These are phyloP conservation scores for Drosophila emarginata DNA, from an alignment of 2,888 invertebrate species.

Conservation along the genomic window DNA sequence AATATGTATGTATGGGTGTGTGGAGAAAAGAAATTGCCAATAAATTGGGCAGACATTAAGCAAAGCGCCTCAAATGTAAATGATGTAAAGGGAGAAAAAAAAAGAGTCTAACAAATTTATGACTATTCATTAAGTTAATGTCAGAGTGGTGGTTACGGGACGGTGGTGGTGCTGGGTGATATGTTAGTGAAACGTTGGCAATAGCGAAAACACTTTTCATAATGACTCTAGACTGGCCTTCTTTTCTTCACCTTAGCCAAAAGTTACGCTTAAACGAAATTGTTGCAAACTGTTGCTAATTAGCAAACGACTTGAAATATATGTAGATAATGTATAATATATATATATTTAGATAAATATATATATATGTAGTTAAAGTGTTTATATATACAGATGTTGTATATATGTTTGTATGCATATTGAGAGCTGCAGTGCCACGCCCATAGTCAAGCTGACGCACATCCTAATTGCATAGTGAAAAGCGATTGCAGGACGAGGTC, in stretches of 20 bases:
- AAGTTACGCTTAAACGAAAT: slow-evolving; percentile 4
- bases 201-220: slow-evolving; percentile 34
- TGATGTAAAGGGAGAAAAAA: slow-evolving; percentile 2
- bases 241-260: slow-evolving; percentile 17
- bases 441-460: slow-evolving; percentile 19
- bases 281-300: slow-evolving; percentile 38
- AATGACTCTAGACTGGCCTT: slow-evolving; percentile 9
- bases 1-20: not conserved
- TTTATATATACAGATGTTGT: not conserved
- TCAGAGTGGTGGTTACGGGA: slow-evolving; percentile 1
- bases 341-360: not conserved
- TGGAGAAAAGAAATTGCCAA: slow-evolving; percentile 60
- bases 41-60: slow-evolving; percentile 63
- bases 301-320: slow-evolving; percentile 42
- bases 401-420: slow-evolving; percentile 9
- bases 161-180: not conserved
- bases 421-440: slow-evolving; percentile 23
- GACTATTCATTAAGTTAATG: slow-evolving; percentile 56
- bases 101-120: slow-evolving; percentile 59
- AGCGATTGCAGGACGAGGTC: slow-evolving; percentile 42
- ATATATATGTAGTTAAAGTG: not conserved
- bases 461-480: slow-evolving; percentile 36
- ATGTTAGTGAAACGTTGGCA: not conserved
- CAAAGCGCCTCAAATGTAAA: slow-evolving; percentile 20
- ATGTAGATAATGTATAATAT: not conserved